Conservation (phyloP, 2,888 invertebrate genomes). For the Polymixis flavicincta region DNA sequence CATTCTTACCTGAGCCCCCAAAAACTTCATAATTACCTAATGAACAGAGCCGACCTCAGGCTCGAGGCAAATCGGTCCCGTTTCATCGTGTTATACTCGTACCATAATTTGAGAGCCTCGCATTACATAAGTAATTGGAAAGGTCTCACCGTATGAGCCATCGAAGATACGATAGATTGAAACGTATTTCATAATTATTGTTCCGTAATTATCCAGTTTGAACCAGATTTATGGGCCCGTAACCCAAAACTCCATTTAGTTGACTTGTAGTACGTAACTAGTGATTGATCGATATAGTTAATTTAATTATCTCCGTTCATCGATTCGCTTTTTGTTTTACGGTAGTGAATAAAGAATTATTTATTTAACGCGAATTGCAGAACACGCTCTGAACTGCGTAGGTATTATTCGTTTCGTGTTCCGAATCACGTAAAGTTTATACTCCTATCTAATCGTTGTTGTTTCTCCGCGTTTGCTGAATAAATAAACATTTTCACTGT, state of each 20-base stretch:
- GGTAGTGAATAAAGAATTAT: constrained; percentile 21
- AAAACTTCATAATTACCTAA: constrained; percentile 80
- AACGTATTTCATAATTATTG: constrained; percentile 80
- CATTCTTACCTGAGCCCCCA: constrained; percentile 74
- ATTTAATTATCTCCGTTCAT: constrained; percentile 56
- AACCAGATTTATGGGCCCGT: constrained; percentile 76
- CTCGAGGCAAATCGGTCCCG: constrained; percentile 69
- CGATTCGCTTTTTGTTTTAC: constrained; percentile 47
- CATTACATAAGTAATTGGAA: constrained; percentile 78
- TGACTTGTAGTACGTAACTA: constrained; percentile 66
- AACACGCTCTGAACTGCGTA: constrained; percentile 10
- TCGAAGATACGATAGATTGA: constrained; percentile 74
- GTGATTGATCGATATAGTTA: constrained; percentile 65
- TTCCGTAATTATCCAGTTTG: constrained; percentile 77
- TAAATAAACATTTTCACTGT: constrained; percentile 12
- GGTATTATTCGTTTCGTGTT: not conserved
- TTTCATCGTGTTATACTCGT: constrained; percentile 67
- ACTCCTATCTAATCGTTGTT: not conserved
- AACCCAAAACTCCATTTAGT: constrained; percentile 76
- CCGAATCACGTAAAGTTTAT: constrained; percentile 14
- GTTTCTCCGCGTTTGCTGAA: constrained; percentile 16
- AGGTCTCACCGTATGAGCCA: constrained; percentile 67
- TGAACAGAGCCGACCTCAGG: constrained; percentile 70
- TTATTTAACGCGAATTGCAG: constrained; percentile 31
- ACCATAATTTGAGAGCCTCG: constrained; percentile 71